Evolutionary conservation across 2,113 vertebrate genomes (phyloP).

Genomic region (Phainopepla nitens): DNA sequence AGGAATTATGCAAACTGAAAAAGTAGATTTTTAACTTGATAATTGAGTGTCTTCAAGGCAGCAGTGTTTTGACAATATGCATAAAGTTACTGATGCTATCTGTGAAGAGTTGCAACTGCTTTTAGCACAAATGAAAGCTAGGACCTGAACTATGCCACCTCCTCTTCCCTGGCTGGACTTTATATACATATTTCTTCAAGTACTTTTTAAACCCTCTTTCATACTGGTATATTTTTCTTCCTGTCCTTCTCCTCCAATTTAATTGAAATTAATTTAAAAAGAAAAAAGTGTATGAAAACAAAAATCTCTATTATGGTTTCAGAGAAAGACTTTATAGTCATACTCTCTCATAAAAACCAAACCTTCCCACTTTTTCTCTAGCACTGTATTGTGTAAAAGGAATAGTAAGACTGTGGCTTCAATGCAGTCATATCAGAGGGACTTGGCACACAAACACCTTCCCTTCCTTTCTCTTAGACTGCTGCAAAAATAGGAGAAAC

Average conservation of each 20-base stretch:
- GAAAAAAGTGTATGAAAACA: not conserved
- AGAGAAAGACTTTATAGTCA: not conserved
- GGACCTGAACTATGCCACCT: not conserved
- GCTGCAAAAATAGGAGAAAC: not conserved
- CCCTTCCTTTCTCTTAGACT: not conserved
- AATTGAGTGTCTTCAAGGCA: not conserved
- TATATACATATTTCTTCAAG: not conserved
- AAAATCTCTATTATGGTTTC: not conserved
- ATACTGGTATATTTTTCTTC: not conserved
- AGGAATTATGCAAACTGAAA: not conserved
- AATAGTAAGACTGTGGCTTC: not conserved
- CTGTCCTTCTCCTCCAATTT: not conserved
- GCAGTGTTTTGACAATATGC: not conserved
- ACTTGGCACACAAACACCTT: not conserved
- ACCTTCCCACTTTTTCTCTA: not conserved
- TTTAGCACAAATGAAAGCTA: not conserved
- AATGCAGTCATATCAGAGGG: fast-evolving
- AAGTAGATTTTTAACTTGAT: not conserved
- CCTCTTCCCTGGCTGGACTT: not conserved
- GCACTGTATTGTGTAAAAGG: not conserved
- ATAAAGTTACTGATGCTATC: not conserved
- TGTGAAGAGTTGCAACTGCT: not conserved
- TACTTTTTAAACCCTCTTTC: not conserved
- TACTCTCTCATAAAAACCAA: not conserved
- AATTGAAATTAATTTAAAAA: not conserved